Evolutionary conservation across 2,888 invertebrate species (phyloP), one percentile per base, ranked within the genome.

Genomic region (Zele albiditarsus): DNA sequence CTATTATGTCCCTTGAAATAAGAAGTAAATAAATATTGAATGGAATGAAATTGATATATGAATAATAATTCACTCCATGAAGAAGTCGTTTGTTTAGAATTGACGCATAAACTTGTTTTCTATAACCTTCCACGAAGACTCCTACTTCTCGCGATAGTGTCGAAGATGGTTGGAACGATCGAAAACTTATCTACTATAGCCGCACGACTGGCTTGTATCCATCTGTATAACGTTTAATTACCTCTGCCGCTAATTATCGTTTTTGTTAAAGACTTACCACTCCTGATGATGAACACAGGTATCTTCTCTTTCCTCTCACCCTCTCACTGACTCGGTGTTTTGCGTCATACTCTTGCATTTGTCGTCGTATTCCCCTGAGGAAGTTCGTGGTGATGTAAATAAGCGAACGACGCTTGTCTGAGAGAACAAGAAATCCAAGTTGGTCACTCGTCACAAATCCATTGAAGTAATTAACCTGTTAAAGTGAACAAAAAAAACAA

Each of bases 171-270:
- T n/a, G 57, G 57, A 57, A 33, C 57, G 31, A 27, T 23, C 57
- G 33, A 20, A 57, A 31, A 20, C 28, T 57, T 16, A 31, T 58
- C 25, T 20, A 25, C 25, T 27, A 31, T 23, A 33, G 49, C 12
- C 25, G 20, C 5, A 31, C 38, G 20, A 23, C 20, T 58, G 60
- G 42, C 70, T 71, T 71, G 60, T 71, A 60, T 25, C 71, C 70
- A 74, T 75, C 74, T 77, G 74, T 77, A 76, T 80, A 74, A 76
- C 80, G 80, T 82, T 84, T 83, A 84, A 84, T 84, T 84, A 82
- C 80, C 76, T 70, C 80, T 78, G 81, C 81, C 81, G 80, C 81
- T 84, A 84, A 84, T 84, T 84, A 82, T 76, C 77, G 73, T 84
- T 84, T 84, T 83, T 83, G 73, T 31, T 27, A 27, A 28, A 28